Base-by-base conservation (phyloP, 1,140 invertebrate genomes). In the Heliconius congener region DNA sequence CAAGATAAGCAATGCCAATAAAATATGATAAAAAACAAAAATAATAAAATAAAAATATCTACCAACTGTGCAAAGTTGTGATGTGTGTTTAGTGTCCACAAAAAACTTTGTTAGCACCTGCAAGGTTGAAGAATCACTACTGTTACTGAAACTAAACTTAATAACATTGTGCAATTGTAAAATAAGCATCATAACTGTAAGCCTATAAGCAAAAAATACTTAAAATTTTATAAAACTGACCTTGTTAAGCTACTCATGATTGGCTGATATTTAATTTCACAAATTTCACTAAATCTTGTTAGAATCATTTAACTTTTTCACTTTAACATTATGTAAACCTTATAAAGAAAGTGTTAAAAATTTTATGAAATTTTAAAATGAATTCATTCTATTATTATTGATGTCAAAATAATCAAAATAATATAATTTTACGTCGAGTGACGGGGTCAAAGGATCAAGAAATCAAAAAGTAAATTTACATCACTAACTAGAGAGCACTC, bases 381-480 rank as follows among this genome's bases (percentile, higher is more conserved):
- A 39, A 37, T 72, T n/a, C 37, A 72, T 39, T 3, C 8, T 8
- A 23, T 19, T 52, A 52, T 19, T 23, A 23, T 23, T n/a, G 55
- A 19, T 18, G 37, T 42, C 39, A 18, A 19, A 37, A 19, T 75
- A 55, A 42, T 60, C 73, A 55, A 60, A 34, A 37, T 27, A 66
- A 23, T 57, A 37, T 19, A 66, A 66, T 66, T 66, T 60, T 16
- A 60, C 23, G 71, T 81, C 74, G 80, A 80, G 72, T 77, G 79
- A 80, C 52, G 72, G 71, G 84, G 82, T 84, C 76, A 84, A 82
- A 80, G 71, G 82, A 76, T 78, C 79, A 83, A 71, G n/a, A 79
- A 79, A 77, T 78, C 75, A 74, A 76, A 79, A 79, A 82, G 50
- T 84, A 39, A n/a, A 19, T 70, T 71, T 70, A 37, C 55, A 75